Base-by-base conservation (phyloP, 2,113 vertebrate species). In the Murina feae region DNA sequence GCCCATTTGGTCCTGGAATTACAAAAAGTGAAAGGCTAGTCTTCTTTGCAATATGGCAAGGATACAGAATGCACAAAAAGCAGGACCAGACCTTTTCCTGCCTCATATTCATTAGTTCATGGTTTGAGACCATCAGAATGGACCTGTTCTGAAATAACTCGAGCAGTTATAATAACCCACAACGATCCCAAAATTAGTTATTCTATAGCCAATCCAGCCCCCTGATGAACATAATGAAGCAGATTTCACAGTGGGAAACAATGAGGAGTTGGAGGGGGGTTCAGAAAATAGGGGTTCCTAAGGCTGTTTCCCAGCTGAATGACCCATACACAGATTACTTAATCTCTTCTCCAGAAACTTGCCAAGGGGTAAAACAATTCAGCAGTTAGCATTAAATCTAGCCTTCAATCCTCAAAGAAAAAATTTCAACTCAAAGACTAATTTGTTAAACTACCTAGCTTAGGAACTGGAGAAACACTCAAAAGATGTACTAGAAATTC, bases 401-500 rank as follows among this genome's bases (percentile, higher is more conserved):
- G 49, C 37, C 42, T 91, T 60, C 37, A 63, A 32, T n/a, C 53
- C 9, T 35, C 39, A 85, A 74, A 63, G 58, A 60, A 79, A 94
- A 86, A 94, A 32, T 89, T 75, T 75, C 39, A 89, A 71, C 44
- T 65, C 47, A 92, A 83, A 87, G 16, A 44, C 51, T 93, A 63
- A 96, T 78, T 71, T 93, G 51, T 78, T 82, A 83, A 95, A 87
- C 82, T 58, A 88, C n/a, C 23, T 76, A 51, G 10, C 17, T 76
- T 44, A 11, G 23, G 32, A 2, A 14, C 63, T 74, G 63, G 69
- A 17, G 51, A 88, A 82, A 90, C 65, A 81, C 51, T 60, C 39
- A 92, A 90, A 95, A 69, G 32, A 21, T 92, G 21, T 80, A 47
- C 74, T 87, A 94, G 84, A 94, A 95, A 95, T 89, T 66, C 71